Conservation (phyloP, 2,797 vertebrate genomes). For the Gymnothorax javanicus region DNA sequence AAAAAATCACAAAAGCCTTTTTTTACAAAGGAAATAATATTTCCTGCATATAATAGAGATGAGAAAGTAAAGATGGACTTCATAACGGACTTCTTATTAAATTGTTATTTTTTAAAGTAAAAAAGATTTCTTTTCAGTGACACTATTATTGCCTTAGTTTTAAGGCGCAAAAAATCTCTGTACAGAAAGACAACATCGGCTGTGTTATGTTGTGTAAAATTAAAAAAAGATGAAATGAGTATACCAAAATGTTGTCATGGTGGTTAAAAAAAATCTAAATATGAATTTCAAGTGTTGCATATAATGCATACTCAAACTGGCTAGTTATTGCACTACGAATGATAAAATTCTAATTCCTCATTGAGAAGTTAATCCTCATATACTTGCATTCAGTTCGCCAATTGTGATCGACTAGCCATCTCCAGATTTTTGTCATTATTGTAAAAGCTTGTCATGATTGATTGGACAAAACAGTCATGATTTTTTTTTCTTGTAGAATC, state of each 20-base stretch:
- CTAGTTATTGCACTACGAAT: neutral
- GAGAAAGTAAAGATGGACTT: conserved; percentile 58
- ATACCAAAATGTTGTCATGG: conserved; percentile 55
- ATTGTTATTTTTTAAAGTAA: conserved; percentile 86
- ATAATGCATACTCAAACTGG: neutral
- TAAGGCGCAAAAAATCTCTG: conserved; percentile 77
- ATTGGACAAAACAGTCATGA: neutral
- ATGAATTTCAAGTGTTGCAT: neutral
- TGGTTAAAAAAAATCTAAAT: conserved; percentile 19
- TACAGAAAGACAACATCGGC: conserved; percentile 86
- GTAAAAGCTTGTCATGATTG: neutral
- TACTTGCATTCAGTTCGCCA: neutral
- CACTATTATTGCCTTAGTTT: conserved; percentile 80
- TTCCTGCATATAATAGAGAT: conserved; percentile 67
- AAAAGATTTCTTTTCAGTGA: conserved; percentile 75
- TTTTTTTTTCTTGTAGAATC: neutral
- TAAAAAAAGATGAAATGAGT: conserved; percentile 71
- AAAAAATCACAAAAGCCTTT: conserved; percentile 82
- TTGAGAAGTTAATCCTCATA: neutral
- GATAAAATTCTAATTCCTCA: neutral
- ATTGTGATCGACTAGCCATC: neutral
- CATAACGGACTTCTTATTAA: conserved; percentile 78
- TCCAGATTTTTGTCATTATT: neutral
- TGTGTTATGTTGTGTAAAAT: conserved; percentile 93
- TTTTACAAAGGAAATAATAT: conserved; percentile 75